These are phyloP conservation scores for Syngnathus acus DNA, from an alignment of 2,797 vertebrate genomes.

Conservation along the genomic window DNA sequence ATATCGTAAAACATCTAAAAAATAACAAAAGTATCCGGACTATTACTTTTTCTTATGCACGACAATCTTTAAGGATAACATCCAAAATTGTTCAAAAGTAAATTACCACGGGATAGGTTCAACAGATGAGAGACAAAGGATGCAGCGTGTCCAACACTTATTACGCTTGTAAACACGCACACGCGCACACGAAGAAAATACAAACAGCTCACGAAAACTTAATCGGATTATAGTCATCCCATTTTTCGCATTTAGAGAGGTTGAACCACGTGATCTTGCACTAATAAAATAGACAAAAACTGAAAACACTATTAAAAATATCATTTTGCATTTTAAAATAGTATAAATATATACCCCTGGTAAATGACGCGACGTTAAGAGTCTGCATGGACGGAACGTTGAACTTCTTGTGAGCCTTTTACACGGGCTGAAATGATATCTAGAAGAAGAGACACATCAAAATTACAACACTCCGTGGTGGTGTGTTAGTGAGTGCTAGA, in stretches of 20 bases:
- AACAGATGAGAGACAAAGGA: background rate
- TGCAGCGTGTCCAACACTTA: background rate
- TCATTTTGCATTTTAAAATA: background rate
- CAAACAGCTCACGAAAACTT: background rate
- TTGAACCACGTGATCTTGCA: background rate
- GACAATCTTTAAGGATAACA: background rate
- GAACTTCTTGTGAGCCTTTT: background rate
- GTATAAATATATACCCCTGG: background rate
- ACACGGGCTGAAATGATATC: background rate
- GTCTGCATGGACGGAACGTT: background rate
- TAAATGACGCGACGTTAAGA: background rate
- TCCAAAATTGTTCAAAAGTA: background rate
- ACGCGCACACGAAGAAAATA: conserved; percentile 12
- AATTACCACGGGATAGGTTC: background rate
- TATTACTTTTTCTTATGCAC: no score
- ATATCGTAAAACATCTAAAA: background rate
- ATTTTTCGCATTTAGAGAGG: background rate
- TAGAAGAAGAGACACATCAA: background rate
- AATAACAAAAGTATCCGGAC: conserved; percentile 16
- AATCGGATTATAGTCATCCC: background rate
- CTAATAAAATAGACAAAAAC: background rate
- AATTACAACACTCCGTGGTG: background rate
- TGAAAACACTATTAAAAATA: background rate
- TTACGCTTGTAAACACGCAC: background rate
- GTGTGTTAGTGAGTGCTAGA: background rate